A percentile compares a stretch with the other conserved stretches of the same genome.
Conservation (phyloP, 2,888 invertebrate species). For the Hyppa rectilinea region DNA sequence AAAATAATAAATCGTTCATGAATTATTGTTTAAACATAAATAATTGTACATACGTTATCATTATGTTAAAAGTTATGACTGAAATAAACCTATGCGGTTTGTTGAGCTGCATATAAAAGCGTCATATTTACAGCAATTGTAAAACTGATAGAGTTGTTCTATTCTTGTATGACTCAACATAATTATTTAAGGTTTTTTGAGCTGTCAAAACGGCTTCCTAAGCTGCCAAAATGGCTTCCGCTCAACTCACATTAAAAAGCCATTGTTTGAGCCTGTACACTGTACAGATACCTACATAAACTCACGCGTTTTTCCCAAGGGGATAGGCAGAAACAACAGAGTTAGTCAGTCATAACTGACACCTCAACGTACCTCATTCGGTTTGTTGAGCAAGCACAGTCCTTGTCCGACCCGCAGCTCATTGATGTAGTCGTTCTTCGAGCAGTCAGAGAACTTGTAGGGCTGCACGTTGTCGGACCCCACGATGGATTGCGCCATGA, state of each 20-base stretch:
- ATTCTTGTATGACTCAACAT: background rate
- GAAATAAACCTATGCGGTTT: constrained; percentile 23
- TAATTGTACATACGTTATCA: constrained; percentile 4
- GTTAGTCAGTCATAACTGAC: too few relatives aligned
- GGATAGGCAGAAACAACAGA: background rate
- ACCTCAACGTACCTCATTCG: constrained; percentile 95
- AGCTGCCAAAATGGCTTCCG: background rate
- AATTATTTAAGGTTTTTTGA: background rate
- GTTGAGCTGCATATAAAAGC: constrained; percentile 1
- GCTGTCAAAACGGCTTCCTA: background rate
- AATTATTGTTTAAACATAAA: constrained; percentile 12
- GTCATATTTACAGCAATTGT: background rate
- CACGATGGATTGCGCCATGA: constrained; percentile 98
- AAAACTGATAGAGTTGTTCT: background rate
- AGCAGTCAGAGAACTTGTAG: constrained; percentile 99
- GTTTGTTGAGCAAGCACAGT: constrained; percentile 97
- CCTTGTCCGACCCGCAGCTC: constrained; percentile 96
- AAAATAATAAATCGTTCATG: constrained; percentile 5
- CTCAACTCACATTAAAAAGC: background rate
- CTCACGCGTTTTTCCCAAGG: background rate
- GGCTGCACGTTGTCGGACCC: constrained; percentile 98
- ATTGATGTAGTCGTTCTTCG: constrained; percentile 97
- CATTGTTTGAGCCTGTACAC: background rate
- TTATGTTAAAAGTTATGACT: background rate
- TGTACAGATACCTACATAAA: background rate